A percentile compares a stretch with the other conserved stretches of the same genome.
phyloP scores from a whole-genome alignment of 2,797 vertebrate species.

The Coilia nasus region DNA sequence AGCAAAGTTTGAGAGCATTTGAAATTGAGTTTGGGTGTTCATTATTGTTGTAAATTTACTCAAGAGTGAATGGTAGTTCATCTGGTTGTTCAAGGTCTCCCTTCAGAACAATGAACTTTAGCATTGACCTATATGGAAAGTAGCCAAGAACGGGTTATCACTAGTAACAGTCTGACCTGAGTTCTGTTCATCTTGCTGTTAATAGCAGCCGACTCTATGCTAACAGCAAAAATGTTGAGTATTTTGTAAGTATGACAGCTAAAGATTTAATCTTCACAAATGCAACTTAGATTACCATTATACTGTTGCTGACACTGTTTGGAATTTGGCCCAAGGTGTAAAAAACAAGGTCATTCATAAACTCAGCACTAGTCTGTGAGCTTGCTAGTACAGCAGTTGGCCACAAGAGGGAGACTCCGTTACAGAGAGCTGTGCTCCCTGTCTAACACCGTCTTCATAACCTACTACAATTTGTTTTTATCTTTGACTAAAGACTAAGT shows the following conservation, averaged over 20 bases:
- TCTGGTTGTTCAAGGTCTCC: not conserved
- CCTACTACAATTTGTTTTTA: too few species aligned
- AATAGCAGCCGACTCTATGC: too few species aligned
- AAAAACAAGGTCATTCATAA: not conserved
- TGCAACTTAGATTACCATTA: not conserved
- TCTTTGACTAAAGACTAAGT: too few species aligned
- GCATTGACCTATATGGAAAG: too few species aligned
- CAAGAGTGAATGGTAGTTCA: not conserved
- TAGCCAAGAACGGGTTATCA: too few species aligned
- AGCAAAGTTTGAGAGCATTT: constrained; percentile 3
- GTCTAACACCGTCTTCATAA: too few species aligned
- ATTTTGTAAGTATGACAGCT: not conserved
- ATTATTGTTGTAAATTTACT: not conserved
- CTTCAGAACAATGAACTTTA: not conserved
- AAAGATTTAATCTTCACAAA: not conserved
- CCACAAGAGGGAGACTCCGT: constrained; percentile 8
- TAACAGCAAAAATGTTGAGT: not conserved
- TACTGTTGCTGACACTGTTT: not conserved
- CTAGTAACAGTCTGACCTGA: not conserved
- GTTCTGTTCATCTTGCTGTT: not conserved
- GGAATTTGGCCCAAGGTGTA: not conserved
- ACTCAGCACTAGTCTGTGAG: not conserved
- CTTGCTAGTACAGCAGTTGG: not conserved
- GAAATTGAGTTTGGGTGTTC: not conserved
- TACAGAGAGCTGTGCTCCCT: not conserved